phyloP scores from a whole-genome alignment of 2,113 vertebrate genomes.

The Vombatus ursinus region DNA sequence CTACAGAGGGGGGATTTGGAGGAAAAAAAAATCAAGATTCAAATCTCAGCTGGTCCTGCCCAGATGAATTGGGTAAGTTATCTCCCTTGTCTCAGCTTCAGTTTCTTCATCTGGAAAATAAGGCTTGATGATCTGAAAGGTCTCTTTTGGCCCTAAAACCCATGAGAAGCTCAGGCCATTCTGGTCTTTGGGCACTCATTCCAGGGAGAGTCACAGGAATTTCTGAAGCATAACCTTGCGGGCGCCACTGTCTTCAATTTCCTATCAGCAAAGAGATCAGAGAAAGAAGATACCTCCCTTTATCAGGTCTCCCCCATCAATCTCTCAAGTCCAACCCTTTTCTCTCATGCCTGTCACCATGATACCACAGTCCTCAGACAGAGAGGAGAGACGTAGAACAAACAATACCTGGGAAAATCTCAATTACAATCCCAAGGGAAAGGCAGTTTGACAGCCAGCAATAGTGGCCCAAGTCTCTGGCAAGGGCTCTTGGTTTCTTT shows the following conservation, averaged over 20 bases:
- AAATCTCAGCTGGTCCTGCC: neutral
- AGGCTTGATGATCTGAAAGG: neutral
- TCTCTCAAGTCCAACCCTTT: conserved; percentile 58
- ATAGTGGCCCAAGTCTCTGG: conserved; percentile 53
- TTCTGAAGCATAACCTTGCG: conserved; percentile 44
- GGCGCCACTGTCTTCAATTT: conserved; percentile 65
- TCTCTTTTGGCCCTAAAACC: neutral
- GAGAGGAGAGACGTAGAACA: conserved; percentile 36
- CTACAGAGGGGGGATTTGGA: neutral
- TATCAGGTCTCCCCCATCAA: conserved; percentile 56
- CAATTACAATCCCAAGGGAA: conserved; percentile 69
- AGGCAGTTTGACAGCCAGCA: conserved; percentile 49
- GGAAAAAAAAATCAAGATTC: neutral
- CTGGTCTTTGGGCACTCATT: conserved; percentile 20
- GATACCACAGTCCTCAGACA: conserved; percentile 63
- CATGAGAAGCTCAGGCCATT: neutral
- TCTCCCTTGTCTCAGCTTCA: neutral
- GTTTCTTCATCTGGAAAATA: conserved; percentile 4
- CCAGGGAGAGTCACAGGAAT: conserved; percentile 6
- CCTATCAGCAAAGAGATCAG: conserved; percentile 75
- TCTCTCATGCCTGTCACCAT: conserved; percentile 63
- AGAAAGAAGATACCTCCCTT: conserved; percentile 65
- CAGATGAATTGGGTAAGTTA: neutral
- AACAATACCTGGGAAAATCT: conserved; percentile 48
- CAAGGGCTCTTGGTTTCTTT: conserved; percentile 67